Conservation (phyloP, 2,888 invertebrate species). For the Branchinecta sandiegonensis region DNA sequence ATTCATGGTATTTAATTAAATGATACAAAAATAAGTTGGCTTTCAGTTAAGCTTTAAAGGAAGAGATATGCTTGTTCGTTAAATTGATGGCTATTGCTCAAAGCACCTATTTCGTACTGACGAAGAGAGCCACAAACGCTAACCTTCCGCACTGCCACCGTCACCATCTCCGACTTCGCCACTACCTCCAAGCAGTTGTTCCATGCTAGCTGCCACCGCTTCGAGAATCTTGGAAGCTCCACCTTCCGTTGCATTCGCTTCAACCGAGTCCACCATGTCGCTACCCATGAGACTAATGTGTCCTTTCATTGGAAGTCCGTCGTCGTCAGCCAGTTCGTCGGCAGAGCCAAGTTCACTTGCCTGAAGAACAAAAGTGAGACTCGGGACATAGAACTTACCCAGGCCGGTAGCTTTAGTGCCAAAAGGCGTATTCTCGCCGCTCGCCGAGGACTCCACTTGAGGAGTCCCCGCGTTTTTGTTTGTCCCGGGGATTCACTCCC, state of each 20-base stretch:
- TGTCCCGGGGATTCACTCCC: too few relatives aligned
- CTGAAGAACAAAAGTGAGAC: conserved; percentile 34
- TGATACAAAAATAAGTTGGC: too few relatives aligned
- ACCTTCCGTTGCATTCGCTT: conserved; percentile 30
- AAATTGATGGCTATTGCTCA: too few relatives aligned
- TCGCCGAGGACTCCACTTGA: too few relatives aligned
- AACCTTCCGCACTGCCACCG: conserved; percentile 27
- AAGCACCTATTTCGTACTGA: too few relatives aligned
- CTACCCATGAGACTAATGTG: conserved; percentile 13
- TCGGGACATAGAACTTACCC: conserved; percentile 13
- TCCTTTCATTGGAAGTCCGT: conserved; percentile 29
- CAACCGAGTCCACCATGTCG: conserved; percentile 32
- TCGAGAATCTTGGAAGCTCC: conserved; percentile 32
- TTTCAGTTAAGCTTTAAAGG: too few relatives aligned
- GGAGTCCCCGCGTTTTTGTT: too few relatives aligned
- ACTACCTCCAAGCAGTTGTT: conserved; percentile 27
- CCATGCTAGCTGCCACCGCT: conserved; percentile 41
- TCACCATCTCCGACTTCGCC: conserved; percentile 29
- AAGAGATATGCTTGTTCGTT: too few relatives aligned
- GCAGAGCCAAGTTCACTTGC: conserved; percentile 57
- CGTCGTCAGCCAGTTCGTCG: conserved; percentile 37
- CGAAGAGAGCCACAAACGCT: not conserved
- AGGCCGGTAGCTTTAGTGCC: too few relatives aligned
- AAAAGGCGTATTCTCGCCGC: too few relatives aligned
- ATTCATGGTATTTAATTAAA: too few relatives aligned